Evolutionary conservation across 2,113 vertebrate genomes (phyloP), one percentile per base, ranked within the genome.

Genomic region (Osmerus eperlanus): DNA sequence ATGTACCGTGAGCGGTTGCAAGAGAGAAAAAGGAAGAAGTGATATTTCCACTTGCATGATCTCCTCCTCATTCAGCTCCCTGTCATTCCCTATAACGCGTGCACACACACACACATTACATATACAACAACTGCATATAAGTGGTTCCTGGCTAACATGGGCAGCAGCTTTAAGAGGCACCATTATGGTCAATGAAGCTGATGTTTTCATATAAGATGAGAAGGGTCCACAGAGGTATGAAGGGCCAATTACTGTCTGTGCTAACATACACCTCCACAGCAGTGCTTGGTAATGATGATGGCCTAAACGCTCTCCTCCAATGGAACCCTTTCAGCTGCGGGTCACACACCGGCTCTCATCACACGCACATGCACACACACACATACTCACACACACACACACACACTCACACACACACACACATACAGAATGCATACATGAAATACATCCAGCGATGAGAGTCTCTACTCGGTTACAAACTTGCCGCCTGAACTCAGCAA

Each of bases 251-350:
- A 93, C 88, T 88, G 85, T 85, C 78, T 90, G 81, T 85, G 90
- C 88, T 91, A 88, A 93, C 93, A 94, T 91, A 89, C 91, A 91
- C 87, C 36, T 41, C 36, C 36, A 9, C 36, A 32, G 29, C 29
- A 32, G 29, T 41, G 36, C 36, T 41, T 7, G 36, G 29, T 91
- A 91, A 90, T 90, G 87, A 92, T 94, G 93, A 94, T 94, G 92
- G 91, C 90, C 91, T 93, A 90, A 95, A 95, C 91, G 92, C 90
- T 92, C 89, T 92, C 86, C 90, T 91, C 93, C 92, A 93, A 88
- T 78, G 78, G 81, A 92, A 92, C 91, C 91, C 88, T 91, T 93
- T 93, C 92, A 94, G 86, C 83, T 25, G 72, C 72, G 76, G 47
- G 64, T 15, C 64, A 16, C 18, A 28, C 52, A 28, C 14, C 7